These are phyloP conservation scores for Agapornis roseicollis DNA, from an alignment of 2,113 vertebrate species.

Conservation along the genomic window DNA sequence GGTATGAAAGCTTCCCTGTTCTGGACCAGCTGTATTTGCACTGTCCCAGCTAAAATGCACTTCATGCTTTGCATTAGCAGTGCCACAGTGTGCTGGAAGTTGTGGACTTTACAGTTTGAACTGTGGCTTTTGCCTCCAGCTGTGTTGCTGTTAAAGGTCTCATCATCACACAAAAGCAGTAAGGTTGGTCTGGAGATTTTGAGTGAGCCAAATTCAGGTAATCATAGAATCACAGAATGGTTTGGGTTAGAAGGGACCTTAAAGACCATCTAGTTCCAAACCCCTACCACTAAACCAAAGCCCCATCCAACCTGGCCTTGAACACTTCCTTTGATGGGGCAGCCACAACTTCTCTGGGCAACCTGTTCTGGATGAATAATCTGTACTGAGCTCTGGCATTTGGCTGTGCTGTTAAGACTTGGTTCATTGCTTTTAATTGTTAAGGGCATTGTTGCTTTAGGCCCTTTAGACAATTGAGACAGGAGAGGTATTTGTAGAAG, in stretches of 20 bases:
- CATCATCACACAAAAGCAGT: not conserved
- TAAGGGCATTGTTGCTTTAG: not conserved
- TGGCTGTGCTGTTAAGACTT: not conserved
- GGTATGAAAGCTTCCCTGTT: constrained; percentile 60
- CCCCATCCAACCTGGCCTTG: not conserved
- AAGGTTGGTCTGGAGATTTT: not conserved
- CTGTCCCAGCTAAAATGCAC: not conserved
- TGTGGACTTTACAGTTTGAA: not conserved
- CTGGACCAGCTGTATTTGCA: not conserved
- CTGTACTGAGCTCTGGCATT: not conserved
- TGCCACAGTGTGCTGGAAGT: not conserved
- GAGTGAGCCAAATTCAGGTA: not conserved
- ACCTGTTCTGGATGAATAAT: not conserved
- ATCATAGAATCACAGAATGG: not conserved
- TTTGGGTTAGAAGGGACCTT: not conserved
- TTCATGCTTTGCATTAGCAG: not conserved
- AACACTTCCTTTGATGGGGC: not conserved
- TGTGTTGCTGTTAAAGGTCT: not conserved
- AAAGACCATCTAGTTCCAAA: not conserved
- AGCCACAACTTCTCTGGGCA: not conserved
- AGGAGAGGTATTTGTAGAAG: not conserved
- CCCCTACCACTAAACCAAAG: not conserved
- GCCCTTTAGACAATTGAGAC: not conserved
- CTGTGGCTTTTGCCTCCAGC: not conserved
- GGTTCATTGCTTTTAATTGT: not conserved